Base-by-base conservation (phyloP, 2,113 vertebrate genomes). In the Tiliqua scincoides region DNA sequence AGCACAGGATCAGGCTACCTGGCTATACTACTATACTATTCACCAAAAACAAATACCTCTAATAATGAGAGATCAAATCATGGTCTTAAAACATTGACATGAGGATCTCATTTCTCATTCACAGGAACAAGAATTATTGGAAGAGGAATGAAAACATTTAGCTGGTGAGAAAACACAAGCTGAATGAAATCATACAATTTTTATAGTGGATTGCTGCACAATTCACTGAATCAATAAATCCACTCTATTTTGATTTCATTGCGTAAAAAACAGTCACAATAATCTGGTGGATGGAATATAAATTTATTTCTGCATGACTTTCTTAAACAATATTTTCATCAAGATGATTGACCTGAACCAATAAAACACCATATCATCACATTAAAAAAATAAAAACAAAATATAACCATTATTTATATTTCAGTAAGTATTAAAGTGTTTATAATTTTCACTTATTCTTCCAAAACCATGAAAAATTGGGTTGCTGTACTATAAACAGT, bases 11-110 rank as follows among this genome's bases (percentile, higher is more conserved):
- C n/a, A n/a, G n/a, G n/a, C n/a, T n/a, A n/a, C n/a, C n/a, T n/a
- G n/a, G n/a, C n/a, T n/a, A n/a, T n/a, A n/a, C n/a, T n/a, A n/a
- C n/a, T n/a, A n/a, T n/a, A n/a, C n/a, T n/a, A n/a, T n/a, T n/a
- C n/a, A n/a, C n/a, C n/a, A n/a, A n/a, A n/a, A n/a, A n/a, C n/a
- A n/a, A n/a, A n/a, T n/a, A n/a, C n/a, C n/a, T n/a, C n/a, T 79
- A 62, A 74, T 73, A 90, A 30, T 70, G 37, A 78, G 54, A 89
- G 70, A 84, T 87, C 83, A 84, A 85, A 87, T 81, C 92, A 93
- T 77, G 87, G 59, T 85, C 89, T 89, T 87, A 83, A 93, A 84
- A 90, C 15, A 1, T 85, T 35, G 62, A 18, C 32, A 79, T 65
- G 76, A 43, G 84, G 59, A 40, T 35, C 0, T 0, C 1, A 30